phyloP scores from a whole-genome alignment of 2,797 vertebrate species.

The Falco peregrinus region DNA sequence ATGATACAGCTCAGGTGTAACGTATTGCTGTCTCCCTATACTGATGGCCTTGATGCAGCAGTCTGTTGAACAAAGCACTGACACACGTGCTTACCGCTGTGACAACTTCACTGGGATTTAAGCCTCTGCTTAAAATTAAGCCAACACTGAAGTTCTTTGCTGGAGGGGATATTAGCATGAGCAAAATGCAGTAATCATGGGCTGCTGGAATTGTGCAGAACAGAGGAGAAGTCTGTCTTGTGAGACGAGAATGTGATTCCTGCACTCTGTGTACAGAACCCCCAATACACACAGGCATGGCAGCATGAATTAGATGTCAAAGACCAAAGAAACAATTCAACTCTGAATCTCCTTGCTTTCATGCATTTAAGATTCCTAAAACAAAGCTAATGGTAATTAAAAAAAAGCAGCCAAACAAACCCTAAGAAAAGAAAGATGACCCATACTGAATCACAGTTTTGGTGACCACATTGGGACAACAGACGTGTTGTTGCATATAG shows the following conservation, averaged over 20 bases:
- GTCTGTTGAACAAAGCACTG: neutral
- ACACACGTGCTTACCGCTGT: neutral
- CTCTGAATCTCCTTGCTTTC: slow-evolving; percentile 35
- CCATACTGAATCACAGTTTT: neutral
- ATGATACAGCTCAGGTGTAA: neutral
- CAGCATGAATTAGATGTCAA: neutral
- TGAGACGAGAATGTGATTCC: neutral
- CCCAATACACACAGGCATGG: neutral
- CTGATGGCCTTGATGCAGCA: neutral
- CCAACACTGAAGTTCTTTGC: neutral
- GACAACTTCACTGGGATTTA: neutral
- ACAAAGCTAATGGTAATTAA: neutral
- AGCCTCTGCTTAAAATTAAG: neutral
- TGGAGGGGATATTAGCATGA: neutral
- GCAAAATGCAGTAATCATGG: neutral
- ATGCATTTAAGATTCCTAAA: slow-evolving; percentile 1
- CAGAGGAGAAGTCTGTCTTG: neutral
- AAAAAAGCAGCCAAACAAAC: neutral
- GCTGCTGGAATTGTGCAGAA: neutral
- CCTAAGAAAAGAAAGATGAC: neutral
- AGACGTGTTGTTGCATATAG: neutral
- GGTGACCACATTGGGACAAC: neutral
- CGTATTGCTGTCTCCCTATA: neutral
- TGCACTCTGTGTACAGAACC: neutral
- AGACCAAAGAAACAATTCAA: neutral